Evolutionary conservation across 2,888 invertebrate species (phyloP), one percentile per base, ranked within the genome.

Genomic region (Actias luna): DNA sequence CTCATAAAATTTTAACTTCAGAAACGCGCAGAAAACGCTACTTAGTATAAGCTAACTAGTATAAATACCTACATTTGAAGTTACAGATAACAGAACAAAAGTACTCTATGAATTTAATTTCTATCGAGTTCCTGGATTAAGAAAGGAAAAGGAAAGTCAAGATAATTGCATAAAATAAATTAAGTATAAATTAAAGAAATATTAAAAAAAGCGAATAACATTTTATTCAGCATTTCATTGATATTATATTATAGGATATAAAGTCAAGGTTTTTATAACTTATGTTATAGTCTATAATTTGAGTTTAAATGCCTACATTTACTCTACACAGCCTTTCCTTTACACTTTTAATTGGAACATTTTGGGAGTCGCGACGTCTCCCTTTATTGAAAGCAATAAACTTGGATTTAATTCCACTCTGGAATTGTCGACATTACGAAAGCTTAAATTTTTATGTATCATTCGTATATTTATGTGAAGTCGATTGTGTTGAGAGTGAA

Each of bases 401-500:
- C 55, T 55, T 55, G 55, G 55, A 55, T 55, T 55, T 55, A 55
- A 55, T 55, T 55, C 55, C 14, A 2, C 55, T 55, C 55, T n/a
- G 18, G 55, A 55, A 55, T 55, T 52, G 52, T 61, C 33, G 61
- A 58, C 18, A 27, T 59, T 39, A 59, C 27, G 42, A 18, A 22
- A 29, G 27, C 16, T 63, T 70, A 66, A 70, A 67, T 72, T 70
- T 71, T 73, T 69, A 72, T 70, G 67, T 63, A 60, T 61, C 59
- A 67, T 67, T 65, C 66, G 70, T 75, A 71, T 73, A 66, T 73
- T 70, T 65, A 66, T 63, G 25, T 63, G 63, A 69, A 71, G 67
- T 71, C 72, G 69, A 75, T 77, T 69, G 67, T 69, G 73, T 70
- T 68, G 67, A 70, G 68, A 36, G 70, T 73, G 73, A 77, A 74